Percentiles rank a stretch among this genome's conserved stretches.
Conservation (phyloP, 2,888 invertebrate species). For the Copidosoma aretas region DNA sequence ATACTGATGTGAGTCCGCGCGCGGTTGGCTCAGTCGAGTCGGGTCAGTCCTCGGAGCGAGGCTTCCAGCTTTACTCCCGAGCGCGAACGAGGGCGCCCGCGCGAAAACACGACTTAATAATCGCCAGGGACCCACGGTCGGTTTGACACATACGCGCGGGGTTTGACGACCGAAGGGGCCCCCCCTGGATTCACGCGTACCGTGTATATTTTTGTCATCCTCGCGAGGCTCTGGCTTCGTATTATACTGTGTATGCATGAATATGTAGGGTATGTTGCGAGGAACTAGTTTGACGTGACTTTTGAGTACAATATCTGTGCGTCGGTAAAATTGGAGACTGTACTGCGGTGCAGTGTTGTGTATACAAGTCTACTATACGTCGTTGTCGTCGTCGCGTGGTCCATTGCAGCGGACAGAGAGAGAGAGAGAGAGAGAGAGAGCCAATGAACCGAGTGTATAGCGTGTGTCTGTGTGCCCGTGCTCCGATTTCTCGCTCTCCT, state of each 20-base stretch:
- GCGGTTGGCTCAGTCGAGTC: constrained; percentile 54
- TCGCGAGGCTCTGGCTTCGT: too few species aligned
- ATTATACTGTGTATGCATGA: constrained; percentile 3
- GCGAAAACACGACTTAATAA: constrained; percentile 26
- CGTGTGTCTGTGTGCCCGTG: constrained; percentile 43
- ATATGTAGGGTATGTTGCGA: not conserved
- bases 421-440: not conserved
- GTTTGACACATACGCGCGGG: too few species aligned
- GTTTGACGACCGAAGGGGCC: too few species aligned
- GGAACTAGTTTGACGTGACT: too few species aligned
- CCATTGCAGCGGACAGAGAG: not conserved
- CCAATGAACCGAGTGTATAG: not conserved
- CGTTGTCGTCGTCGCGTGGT: too few species aligned
- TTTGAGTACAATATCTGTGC: too few species aligned
- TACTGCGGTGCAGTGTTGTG: too few species aligned
- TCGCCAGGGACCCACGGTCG: too few species aligned
- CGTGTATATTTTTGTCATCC: not conserved
- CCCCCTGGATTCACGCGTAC: too few species aligned
- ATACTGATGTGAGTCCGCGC: not conserved
- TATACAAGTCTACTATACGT: too few species aligned
- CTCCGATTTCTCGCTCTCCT: constrained; percentile 39
- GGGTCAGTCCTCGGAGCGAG: constrained; percentile 59
- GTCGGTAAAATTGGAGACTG: too few species aligned
- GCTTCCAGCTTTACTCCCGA: constrained; percentile 27
- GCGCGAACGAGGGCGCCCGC: not conserved